A percentile compares a stretch with the other conserved stretches of the same genome.
Evolutionary conservation across 2,888 invertebrate species (phyloP).

Genomic region (Linnaemya vulpina): DNA sequence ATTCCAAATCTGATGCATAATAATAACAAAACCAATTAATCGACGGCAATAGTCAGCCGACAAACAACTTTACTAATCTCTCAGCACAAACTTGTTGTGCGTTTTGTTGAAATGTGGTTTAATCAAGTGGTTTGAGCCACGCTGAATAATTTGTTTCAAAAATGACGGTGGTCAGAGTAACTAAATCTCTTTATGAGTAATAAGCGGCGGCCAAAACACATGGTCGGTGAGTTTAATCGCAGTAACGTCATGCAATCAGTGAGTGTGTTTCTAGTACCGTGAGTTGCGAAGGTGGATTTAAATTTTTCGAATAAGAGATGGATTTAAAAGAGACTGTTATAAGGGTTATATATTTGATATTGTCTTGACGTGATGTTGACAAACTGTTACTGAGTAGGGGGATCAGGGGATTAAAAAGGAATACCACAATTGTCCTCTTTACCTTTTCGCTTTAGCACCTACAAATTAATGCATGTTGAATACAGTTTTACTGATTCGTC

Average conservation of each 20-base stretch:
- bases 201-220: constrained; percentile 2
- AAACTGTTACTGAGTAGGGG: too few relatives aligned
- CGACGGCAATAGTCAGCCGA: neutral
- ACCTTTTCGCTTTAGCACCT: too few relatives aligned
- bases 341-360: too few relatives aligned
- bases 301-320: too few relatives aligned
- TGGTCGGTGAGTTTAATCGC: constrained; percentile 5
- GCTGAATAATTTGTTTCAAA: constrained; percentile 36
- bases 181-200: neutral
- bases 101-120: constrained; percentile 58
- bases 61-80: neutral
- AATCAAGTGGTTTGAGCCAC: constrained; percentile 58
- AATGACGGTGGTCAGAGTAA: neutral
- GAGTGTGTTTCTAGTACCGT: neutral
- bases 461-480: too few relatives aligned
- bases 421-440: too few relatives aligned
- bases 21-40: constrained; percentile 24
- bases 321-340: too few relatives aligned
- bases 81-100: constrained; percentile 13
- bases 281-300: neutral
- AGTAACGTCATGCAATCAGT: neutral
- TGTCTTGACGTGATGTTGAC: too few relatives aligned
- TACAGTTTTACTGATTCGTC: too few relatives aligned
- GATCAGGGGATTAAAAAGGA: too few relatives aligned
- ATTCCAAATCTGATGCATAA: neutral